Conservation (phyloP, 1,140 invertebrate genomes). For the Trichonephila clavipes region DNA sequence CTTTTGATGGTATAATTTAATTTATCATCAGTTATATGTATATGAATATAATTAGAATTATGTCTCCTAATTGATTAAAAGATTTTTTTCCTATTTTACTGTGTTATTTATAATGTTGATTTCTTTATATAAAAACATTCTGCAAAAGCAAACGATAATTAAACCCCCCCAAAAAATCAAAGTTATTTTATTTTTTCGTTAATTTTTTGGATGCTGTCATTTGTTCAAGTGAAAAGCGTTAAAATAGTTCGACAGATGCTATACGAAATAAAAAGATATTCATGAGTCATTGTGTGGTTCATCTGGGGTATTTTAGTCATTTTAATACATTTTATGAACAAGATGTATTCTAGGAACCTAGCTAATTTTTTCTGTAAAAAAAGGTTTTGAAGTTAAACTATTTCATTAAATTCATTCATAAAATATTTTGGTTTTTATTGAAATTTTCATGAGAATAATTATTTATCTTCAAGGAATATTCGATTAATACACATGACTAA, state of each 20-base stretch:
- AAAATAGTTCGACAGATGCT: neutral
- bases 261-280: neutral
- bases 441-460: too few relatives aligned
- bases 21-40: neutral
- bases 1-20: neutral
- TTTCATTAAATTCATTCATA: too few relatives aligned
- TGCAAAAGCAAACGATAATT: neutral
- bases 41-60: neutral
- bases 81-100: neutral
- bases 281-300: neutral
- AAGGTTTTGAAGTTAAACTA: too few relatives aligned
- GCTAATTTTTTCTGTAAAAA: too few relatives aligned
- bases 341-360: too few relatives aligned
- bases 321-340: too few relatives aligned
- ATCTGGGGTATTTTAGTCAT: neutral
- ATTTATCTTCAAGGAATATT: too few relatives aligned
- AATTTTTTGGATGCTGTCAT: neutral
- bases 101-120: neutral
- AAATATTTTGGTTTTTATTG: too few relatives aligned
- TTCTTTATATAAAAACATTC: neutral
- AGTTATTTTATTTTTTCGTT: neutral
- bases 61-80: too few relatives aligned
- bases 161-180: neutral
- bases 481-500: too few relatives aligned
- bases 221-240: neutral